Conservation (phyloP, 2,797 vertebrate genomes). For the Microctenopoma stevenorrisi region DNA sequence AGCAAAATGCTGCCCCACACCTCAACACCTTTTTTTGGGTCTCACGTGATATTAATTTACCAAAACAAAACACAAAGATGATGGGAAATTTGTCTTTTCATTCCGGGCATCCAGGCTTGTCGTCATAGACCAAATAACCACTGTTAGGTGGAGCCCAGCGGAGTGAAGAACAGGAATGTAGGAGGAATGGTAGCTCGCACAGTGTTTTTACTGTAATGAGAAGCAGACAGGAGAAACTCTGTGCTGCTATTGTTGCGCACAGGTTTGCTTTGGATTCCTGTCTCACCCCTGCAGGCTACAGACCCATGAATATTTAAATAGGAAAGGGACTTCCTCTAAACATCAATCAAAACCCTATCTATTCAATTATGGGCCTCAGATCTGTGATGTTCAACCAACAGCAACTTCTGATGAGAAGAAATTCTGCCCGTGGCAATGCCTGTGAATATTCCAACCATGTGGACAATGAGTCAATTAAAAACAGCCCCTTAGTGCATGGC, state of each 20-base stretch:
- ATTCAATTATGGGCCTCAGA: constrained; percentile 79
- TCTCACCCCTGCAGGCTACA: constrained; percentile 75
- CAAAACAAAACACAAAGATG: constrained; percentile 56
- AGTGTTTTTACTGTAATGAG: constrained; percentile 77
- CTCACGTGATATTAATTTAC: constrained; percentile 41
- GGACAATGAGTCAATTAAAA: constrained; percentile 78
- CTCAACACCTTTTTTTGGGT: constrained; percentile 26
- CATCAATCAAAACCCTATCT: constrained; percentile 84
- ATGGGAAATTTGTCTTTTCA: constrained; percentile 54
- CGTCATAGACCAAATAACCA: constrained; percentile 47
- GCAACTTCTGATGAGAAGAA: constrained; percentile 71
- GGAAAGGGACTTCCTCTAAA: constrained; percentile 80
- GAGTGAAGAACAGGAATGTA: constrained; percentile 54
- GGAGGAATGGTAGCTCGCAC: constrained; percentile 58
- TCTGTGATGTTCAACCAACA: constrained; percentile 72
- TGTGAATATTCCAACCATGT: constrained; percentile 68
- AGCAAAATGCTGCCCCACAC: constrained; percentile 9
- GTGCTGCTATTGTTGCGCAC: constrained; percentile 75
- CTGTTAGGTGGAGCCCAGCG: constrained; percentile 47
- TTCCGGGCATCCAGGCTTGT: constrained; percentile 38
- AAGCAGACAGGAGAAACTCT: constrained; percentile 77
- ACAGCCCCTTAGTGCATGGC: constrained; percentile 59
- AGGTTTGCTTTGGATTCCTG: constrained; percentile 75
- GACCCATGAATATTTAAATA: constrained; percentile 84
- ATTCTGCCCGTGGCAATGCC: constrained; percentile 68